phyloP scores from a whole-genome alignment of 2,888 invertebrate genomes.

The Sinhomidia bicolor region DNA sequence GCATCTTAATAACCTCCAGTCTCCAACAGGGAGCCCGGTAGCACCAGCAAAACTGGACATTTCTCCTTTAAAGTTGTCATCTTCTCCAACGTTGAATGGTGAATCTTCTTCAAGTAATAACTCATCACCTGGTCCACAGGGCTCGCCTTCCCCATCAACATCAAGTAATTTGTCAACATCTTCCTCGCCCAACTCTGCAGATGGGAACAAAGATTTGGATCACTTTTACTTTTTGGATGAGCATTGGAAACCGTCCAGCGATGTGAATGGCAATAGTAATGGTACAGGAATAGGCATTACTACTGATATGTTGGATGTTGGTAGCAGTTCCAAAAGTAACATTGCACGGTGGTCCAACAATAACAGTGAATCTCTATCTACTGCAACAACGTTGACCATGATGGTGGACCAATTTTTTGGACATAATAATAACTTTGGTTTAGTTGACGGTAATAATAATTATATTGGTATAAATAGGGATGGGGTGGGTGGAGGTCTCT shows the following conservation, averaged over 20 bases:
- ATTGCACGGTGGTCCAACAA: slow-evolving; percentile 11
- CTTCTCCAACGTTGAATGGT: not conserved
- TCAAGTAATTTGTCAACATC: slow-evolving; percentile 30
- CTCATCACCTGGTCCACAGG: slow-evolving; percentile 45
- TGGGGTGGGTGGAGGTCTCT: slow-evolving; percentile 10
- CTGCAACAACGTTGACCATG: slow-evolving; percentile 41
- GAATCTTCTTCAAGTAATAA: slow-evolving; percentile 50
- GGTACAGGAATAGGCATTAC: not conserved
- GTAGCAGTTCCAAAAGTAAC: not conserved
- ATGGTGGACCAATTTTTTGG: slow-evolving; percentile 68
- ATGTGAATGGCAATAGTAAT: not conserved
- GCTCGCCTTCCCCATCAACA: slow-evolving; percentile 37
- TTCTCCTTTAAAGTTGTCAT: slow-evolving; percentile 32
- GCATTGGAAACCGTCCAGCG: slow-evolving; percentile 75
- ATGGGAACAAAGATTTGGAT: slow-evolving; percentile 67
- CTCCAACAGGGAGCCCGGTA: slow-evolving; percentile 37
- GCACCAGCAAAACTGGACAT: slow-evolving; percentile 25
- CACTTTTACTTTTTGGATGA: slow-evolving; percentile 79
- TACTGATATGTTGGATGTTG: slow-evolving; percentile 24
- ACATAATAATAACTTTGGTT: slow-evolving; percentile 23
- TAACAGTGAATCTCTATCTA: slow-evolving; percentile 27
- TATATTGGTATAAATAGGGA: slow-evolving; percentile 34
- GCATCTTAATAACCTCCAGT: slow-evolving; percentile 55
- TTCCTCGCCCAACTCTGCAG: slow-evolving; percentile 26
- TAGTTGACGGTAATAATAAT: slow-evolving; percentile 38